phyloP scores from a whole-genome alignment of 2,113 vertebrate species.

The Galbula dea region DNA sequence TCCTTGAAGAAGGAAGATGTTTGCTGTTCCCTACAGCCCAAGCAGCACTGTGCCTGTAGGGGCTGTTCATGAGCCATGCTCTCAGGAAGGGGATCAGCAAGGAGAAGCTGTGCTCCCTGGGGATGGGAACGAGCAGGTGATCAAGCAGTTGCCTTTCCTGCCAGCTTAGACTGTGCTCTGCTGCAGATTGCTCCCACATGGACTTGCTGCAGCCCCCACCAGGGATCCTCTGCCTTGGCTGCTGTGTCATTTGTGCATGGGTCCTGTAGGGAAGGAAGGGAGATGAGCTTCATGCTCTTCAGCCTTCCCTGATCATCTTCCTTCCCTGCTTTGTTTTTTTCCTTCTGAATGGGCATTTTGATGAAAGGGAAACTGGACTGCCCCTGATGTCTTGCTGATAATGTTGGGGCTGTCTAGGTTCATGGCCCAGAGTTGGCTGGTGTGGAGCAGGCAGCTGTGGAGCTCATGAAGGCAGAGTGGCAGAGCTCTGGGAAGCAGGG shows the following conservation, averaged over 20 bases:
- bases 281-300: background rate
- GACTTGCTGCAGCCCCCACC: background rate
- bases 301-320: background rate
- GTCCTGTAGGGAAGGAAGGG: fast-evolving
- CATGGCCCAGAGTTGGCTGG: fast-evolving
- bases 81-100: fast-evolving
- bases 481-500: fast-evolving
- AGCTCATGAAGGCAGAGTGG: background rate
- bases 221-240: background rate
- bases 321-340: background rate
- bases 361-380: background rate
- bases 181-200: fast-evolving
- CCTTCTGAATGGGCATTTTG: background rate
- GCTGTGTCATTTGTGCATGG: fast-evolving
- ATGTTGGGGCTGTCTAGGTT: fast-evolving
- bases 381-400: background rate
- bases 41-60: background rate
- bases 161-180: background rate
- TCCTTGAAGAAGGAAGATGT: background rate
- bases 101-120: background rate
- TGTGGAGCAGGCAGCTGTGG: too few species aligned
- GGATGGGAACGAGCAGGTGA: too few species aligned
- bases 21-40: background rate
- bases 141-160: background rate
- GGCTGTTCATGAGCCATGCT: fast-evolving